These are phyloP conservation scores for Anabas testudineus DNA, from an alignment of 2,797 vertebrate species.

Conservation along the genomic window DNA sequence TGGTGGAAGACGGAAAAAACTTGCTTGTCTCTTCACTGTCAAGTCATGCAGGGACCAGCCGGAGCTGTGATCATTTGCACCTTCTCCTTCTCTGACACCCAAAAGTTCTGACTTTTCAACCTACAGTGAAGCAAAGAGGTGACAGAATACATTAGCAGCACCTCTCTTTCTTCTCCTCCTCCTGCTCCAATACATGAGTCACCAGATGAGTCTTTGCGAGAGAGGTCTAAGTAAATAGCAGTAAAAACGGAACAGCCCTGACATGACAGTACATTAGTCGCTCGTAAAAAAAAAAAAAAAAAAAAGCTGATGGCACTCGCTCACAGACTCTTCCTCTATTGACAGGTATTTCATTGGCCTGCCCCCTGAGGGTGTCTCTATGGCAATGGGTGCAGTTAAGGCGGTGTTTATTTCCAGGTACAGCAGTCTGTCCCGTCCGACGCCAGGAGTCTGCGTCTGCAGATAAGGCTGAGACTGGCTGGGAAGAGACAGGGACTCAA, in stretches of 20 bases:
- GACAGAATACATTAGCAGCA: slow-evolving; percentile 46
- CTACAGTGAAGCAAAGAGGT: slow-evolving; percentile 29
- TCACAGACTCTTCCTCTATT: slow-evolving; percentile 46
- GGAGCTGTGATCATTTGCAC: slow-evolving; percentile 29
- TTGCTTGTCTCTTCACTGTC: slow-evolving; percentile 49
- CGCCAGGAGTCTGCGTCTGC: slow-evolving; percentile 66
- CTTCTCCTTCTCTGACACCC: slow-evolving; percentile 18
- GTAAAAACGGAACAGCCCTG: slow-evolving; percentile 47
- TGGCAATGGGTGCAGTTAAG: slow-evolving; percentile 60
- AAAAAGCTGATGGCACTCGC: slow-evolving; percentile 49
- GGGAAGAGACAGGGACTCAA: slow-evolving; percentile 62
- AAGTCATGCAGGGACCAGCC: slow-evolving; percentile 34
- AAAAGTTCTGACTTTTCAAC: slow-evolving; percentile 37
- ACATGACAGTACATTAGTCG: slow-evolving; percentile 65
- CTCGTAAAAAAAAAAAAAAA: slow-evolving; percentile 70
- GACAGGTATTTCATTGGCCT: slow-evolving; percentile 52
- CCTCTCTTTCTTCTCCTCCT: slow-evolving; percentile 21
- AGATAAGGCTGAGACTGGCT: slow-evolving; percentile 68
- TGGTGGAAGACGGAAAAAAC: slow-evolving; percentile 10
- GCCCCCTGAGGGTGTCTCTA: slow-evolving; percentile 46
- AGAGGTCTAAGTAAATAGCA: slow-evolving; percentile 25
- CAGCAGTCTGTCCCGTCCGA: slow-evolving; percentile 53
- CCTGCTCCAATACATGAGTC: slow-evolving; percentile 42
- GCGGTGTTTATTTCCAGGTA: slow-evolving; percentile 71
- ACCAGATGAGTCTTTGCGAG: slow-evolving; percentile 39